These are phyloP conservation scores for Xylocampa areola DNA, from an alignment of 2,888 invertebrate species.

Conservation along the genomic window DNA sequence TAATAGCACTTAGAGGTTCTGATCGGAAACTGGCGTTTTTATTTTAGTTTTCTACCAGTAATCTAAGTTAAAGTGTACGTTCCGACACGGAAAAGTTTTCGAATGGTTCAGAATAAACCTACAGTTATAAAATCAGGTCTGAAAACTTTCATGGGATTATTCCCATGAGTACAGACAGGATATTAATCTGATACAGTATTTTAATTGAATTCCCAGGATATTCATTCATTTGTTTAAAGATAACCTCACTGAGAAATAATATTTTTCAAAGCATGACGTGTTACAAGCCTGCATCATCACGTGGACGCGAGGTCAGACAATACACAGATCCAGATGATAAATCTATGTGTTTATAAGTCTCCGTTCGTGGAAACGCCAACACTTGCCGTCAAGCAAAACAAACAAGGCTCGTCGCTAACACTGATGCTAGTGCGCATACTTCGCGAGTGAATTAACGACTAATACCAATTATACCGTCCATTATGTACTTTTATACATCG, in stretches of 20 bases:
- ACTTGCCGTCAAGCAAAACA: conserved; percentile 58
- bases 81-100: no score
- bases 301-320: conserved; percentile 40
- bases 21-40: no score
- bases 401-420: conserved; percentile 36
- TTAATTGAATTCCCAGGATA: conserved; percentile 17
- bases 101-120: no score
- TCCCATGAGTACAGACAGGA: no score
- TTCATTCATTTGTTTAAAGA: conserved; percentile 13
- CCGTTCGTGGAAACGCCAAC: conserved; percentile 53
- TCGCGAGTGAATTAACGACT: conserved; percentile 56
- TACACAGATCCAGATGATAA: conserved; percentile 47
- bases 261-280: conserved; percentile 29
- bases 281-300: conserved; percentile 16
- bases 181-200: not conserved
- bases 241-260: conserved; percentile 23
- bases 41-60: no score
- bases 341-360: conserved; percentile 55
- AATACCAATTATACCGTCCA: conserved; percentile 58
- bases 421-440: conserved; percentile 37
- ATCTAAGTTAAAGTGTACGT: no score
- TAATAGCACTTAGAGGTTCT: no score
- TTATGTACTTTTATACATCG: conserved; percentile 55
- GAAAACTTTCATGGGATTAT: no score
- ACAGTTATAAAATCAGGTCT: no score